Base-by-base conservation (phyloP, 2,888 invertebrate species). In the Plebejus argus region DNA sequence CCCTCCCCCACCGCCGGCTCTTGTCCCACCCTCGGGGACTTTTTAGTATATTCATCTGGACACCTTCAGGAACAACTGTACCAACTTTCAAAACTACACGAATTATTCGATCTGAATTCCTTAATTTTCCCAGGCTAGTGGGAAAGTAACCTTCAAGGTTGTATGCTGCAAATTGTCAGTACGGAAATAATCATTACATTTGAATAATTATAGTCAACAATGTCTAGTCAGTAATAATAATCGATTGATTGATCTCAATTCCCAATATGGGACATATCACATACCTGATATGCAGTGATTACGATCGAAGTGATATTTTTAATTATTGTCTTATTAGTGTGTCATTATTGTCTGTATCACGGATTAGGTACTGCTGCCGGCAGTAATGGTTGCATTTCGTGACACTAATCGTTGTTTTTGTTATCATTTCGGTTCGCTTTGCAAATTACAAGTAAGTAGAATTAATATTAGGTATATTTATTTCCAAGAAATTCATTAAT, bases 271-370 rank as follows among this genome's bases (percentile, higher is more conserved):
- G 53, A 53, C 53, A 18, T 18, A 53, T 53, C 53, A 53, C 53
- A 72, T 72, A 72, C 72, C 72, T 72, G 45, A 39, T 23, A 45
- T 72, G 72, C 72, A 72, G 45, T 72, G 23, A 39, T 72, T 71
- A 39, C 15, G 1, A 72, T 72, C 15, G 72, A 23, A 72, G 77
- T 23, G 45, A 77, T 76, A 77, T 76, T 45, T 58, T 70, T 77
- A 77, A 74, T 77, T 77, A 74, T 77, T 77, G 70, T 72, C 70
- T 77, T 66, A 45, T 76, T 33, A 10, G 66, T 58, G 58, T 58
- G 6, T 70, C n/a, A 76, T 70, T 70, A 76, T 70, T 76, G 70
- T 76, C 28, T 33, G 53, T 70, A 33, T 70, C 28, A 66, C 12
- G 66, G 15, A 66, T 66, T 66, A 15, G n/a, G n/a, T n/a, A n/a